phyloP scores from a whole-genome alignment of 2,797 vertebrate species.

The Lagorchestes hirsutus region DNA sequence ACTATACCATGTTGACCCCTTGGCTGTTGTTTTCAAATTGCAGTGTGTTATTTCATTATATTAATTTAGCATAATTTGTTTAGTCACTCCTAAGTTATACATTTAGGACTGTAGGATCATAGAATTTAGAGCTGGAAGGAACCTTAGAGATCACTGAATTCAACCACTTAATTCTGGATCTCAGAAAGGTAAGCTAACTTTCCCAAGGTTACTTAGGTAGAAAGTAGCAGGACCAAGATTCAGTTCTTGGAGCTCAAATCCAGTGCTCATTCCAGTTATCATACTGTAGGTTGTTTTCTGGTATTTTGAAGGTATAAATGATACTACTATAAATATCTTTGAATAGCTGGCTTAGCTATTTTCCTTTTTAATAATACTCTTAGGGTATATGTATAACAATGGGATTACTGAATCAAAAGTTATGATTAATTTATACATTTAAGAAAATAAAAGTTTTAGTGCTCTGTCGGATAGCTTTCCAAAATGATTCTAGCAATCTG shows the following conservation, averaged over 20 bases:
- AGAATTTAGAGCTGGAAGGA: neutral
- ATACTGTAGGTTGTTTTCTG: neutral
- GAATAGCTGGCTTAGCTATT: neutral
- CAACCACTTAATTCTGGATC: neutral
- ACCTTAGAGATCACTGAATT: neutral
- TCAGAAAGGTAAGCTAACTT: neutral
- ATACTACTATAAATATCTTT: neutral
- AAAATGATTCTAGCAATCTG: neutral
- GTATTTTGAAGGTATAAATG: neutral
- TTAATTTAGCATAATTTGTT: neutral
- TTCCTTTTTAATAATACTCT: neutral
- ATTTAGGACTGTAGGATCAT: neutral
- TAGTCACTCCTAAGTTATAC: neutral
- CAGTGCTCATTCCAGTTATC: neutral
- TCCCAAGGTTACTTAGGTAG: neutral
- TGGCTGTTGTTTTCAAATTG: neutral
- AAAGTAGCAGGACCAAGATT: neutral
- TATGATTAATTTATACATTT: neutral
- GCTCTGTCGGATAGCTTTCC: neutral
- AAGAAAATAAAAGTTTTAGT: neutral
- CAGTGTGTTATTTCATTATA: neutral
- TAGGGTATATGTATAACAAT: neutral
- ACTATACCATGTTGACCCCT: neutral
- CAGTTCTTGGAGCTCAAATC: neutral
- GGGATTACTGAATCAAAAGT: neutral